Base-by-base conservation (phyloP, 2,113 vertebrate genomes). In the Dicentrarchus labrax region DNA sequence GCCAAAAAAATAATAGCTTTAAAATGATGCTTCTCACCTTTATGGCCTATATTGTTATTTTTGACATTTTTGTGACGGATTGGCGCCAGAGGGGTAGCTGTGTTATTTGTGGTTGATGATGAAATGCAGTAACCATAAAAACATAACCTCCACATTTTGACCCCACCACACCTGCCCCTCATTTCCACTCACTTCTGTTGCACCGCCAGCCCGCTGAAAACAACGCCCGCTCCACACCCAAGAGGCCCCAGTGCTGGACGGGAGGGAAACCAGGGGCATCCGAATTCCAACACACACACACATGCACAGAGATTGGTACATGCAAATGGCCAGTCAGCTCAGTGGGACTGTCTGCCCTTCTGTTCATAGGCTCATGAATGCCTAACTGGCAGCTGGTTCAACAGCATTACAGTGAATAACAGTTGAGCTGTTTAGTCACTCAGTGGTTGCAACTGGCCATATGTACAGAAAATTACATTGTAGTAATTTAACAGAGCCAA, bases 361-460 rank as follows among this genome's bases (percentile, higher is more conserved):
- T 85, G 74, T 85, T 82, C 50, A 0, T 36, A 24, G 48, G 56
- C 70, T 67, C 16, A 57, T 76, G 83, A 67, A 80, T 89, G 82
- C 85, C 83, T 54, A 45, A 51, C 76, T 82, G 76, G 81, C 90
- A 92, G 90, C 86, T 92, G 92, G 48, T 89, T 65, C 38, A 43
- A 86, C 84, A 30, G 76, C 64, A 24, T 53, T 51, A 43, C 64
- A 66, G 68, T 72, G 71, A 87, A 48, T 77, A 72, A 80, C 76
- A 68, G 30, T 64, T 66, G 71, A 76, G 54, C 62, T 76, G 53
- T 80, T 91, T 64, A 75, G 76, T 84, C 77, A 78, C 56, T 82
- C 61, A 57, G 39, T 11, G 24, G 48, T 47, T 57, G 43, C 39
- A 54, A 66, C 75, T 50, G 68, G 65, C 11, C 59, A 45, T n/a